These are phyloP conservation scores for Eupithecia tripunctaria DNA, from an alignment of 2,888 invertebrate genomes.

Conservation along the genomic window DNA sequence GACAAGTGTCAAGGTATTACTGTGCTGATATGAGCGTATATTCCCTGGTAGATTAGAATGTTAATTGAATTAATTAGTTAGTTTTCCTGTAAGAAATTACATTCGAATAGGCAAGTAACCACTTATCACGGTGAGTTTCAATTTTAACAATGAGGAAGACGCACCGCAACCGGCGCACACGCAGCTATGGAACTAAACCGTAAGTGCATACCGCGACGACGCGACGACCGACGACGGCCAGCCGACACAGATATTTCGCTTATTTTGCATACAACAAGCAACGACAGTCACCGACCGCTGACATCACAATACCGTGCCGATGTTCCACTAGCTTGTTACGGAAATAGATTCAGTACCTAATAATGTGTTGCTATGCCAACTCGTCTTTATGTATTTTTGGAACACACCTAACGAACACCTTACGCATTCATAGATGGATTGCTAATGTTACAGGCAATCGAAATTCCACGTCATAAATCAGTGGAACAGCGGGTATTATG, in stretches of 20 bases:
- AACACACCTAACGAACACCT: background rate
- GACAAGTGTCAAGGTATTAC: background rate
- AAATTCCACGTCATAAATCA: slow-evolving; percentile 2
- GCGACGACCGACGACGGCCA: slow-evolving; percentile 47
- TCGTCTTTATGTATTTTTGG: background rate
- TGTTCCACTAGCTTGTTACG: slow-evolving; percentile 6
- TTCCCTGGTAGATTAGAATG: background rate
- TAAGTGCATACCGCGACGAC: slow-evolving; percentile 48
- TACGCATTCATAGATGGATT: background rate
- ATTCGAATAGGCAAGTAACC: background rate
- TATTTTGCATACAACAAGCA: slow-evolving; percentile 80
- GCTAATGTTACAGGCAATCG: background rate
- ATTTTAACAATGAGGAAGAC: slow-evolving; percentile 47
- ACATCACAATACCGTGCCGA: slow-evolving; percentile 9
- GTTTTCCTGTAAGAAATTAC: background rate
- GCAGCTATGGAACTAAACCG: slow-evolving; percentile 59
- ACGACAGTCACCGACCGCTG: slow-evolving; percentile 38
- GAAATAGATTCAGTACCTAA: slow-evolving; percentile 4
- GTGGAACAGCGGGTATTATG: slow-evolving; percentile 14
- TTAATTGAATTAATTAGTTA: background rate
- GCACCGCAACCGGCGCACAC: slow-evolving; percentile 46
- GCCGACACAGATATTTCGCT: slow-evolving; percentile 71
- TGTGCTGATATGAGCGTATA: background rate
- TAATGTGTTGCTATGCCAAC: background rate
- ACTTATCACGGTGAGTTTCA: slow-evolving; percentile 7